phyloP scores from a whole-genome alignment of 2,888 invertebrate genomes.

The Dryomyza anilis region DNA sequence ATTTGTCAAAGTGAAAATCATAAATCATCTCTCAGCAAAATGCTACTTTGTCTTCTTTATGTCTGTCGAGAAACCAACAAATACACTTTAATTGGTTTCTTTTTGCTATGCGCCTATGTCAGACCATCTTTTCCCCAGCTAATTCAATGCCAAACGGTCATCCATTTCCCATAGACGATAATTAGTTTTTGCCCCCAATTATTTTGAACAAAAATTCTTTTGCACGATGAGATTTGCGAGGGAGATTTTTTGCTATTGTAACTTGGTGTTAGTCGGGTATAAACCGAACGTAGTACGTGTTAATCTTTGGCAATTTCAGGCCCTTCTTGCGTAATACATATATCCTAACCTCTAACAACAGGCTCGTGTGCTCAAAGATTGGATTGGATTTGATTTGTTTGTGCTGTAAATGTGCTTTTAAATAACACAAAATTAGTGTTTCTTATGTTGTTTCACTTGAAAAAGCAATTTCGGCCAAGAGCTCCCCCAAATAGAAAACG shows the following conservation, averaged over 20 bases:
- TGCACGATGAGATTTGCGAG: background rate
- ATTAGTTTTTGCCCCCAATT: constrained; percentile 11
- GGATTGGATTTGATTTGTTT: constrained; percentile 13
- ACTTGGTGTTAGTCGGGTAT: constrained; percentile 5
- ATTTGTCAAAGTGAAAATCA: too few relatives aligned
- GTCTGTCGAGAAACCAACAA: too few relatives aligned
- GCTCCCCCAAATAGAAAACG: background rate
- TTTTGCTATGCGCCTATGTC: too few relatives aligned
- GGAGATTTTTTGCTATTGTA: background rate
- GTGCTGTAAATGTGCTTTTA: constrained; percentile 10
- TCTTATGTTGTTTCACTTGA: background rate
- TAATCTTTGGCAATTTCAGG: background rate
- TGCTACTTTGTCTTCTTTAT: too few relatives aligned
- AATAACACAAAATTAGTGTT: constrained; percentile 13
- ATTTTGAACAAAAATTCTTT: background rate
- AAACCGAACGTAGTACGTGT: constrained; percentile 15
- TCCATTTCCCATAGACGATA: constrained; percentile 12
- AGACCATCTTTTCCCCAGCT: background rate
- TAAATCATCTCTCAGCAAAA: too few relatives aligned
- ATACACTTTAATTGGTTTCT: too few relatives aligned
- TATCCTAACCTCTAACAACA: background rate
- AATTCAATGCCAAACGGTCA: constrained; percentile 1
- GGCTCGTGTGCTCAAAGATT: background rate
- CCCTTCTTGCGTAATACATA: too few relatives aligned
- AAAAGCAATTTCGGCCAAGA: background rate